Evolutionary conservation across 2,113 vertebrate species (phyloP).

Genomic region (Solea senegalensis): DNA sequence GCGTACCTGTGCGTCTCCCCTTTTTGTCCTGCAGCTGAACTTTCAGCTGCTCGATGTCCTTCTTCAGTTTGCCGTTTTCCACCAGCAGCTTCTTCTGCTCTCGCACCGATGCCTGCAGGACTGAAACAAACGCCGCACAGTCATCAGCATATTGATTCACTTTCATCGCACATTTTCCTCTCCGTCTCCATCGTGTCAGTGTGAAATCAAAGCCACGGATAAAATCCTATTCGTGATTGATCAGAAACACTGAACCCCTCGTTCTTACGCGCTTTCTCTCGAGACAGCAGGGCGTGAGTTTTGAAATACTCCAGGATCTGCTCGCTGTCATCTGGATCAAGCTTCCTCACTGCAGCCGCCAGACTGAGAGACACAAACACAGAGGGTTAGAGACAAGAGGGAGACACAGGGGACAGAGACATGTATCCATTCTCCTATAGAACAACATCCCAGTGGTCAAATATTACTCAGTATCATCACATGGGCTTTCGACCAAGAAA

Average conservation of each 20-base stretch:
- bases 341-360: constrained; percentile 68
- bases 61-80: constrained; percentile 95
- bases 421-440: too few relatives aligned
- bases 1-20: constrained; percentile 77
- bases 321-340: constrained; percentile 90
- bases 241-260: not conserved
- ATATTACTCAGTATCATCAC: too few relatives aligned
- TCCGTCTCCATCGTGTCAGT: not conserved
- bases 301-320: constrained; percentile 92
- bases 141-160: not conserved
- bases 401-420: too few relatives aligned
- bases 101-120: constrained; percentile 90
- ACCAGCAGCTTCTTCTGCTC: constrained; percentile 97
- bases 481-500: too few relatives aligned
- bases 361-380: constrained; percentile 38
- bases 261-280: constrained; percentile 90
- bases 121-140: constrained; percentile 68
- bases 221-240: not conserved
- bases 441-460: too few relatives aligned
- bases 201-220: not conserved
- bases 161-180: too few relatives aligned
- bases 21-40: constrained; percentile 89
- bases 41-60: constrained; percentile 91
- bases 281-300: constrained; percentile 88
- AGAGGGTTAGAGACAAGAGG: not conserved